Conservation (phyloP, 2,888 invertebrate species). For the Brachypterus glaber region DNA sequence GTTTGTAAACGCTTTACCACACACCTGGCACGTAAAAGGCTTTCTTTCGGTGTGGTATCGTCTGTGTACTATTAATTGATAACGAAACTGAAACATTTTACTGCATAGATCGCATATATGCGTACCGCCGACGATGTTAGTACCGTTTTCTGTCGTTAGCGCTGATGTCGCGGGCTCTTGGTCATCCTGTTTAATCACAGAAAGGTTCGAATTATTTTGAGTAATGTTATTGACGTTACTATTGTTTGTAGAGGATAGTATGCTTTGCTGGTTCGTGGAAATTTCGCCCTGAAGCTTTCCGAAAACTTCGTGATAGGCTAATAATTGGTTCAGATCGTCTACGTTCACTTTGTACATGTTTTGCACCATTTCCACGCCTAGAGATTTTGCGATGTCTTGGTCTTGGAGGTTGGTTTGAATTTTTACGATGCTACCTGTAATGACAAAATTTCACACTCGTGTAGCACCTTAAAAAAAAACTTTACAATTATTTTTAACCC, state of each 20-base stretch:
- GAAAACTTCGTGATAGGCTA: constrained; percentile 81
- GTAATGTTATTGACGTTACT: constrained; percentile 22
- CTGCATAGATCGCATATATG: constrained; percentile 79
- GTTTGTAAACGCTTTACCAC: constrained; percentile 74
- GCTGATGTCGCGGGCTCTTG: constrained; percentile 47
- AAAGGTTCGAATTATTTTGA: constrained; percentile 24
- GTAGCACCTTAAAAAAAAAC: too few relatives aligned
- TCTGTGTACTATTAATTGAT: constrained; percentile 76
- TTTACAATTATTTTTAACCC: too few relatives aligned
- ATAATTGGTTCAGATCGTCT: constrained; percentile 73
- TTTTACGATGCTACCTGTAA: constrained; percentile 63
- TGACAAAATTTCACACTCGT: too few relatives aligned
- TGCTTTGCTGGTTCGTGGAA: constrained; percentile 31
- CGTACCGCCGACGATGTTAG: constrained; percentile 50
- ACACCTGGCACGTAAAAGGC: constrained; percentile 62
- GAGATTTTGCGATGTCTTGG: constrained; percentile 50
- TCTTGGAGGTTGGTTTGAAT: constrained; percentile 56
- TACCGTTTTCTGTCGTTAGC: constrained; percentile 42
- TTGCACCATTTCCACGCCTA: constrained; percentile 63
- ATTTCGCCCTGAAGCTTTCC: constrained; percentile 56
- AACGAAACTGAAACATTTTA: constrained; percentile 78
- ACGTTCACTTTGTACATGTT: constrained; percentile 69
- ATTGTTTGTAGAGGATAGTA: constrained; percentile 15
- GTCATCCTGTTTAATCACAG: constrained; percentile 41
- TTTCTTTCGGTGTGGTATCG: constrained; percentile 80